Conservation (phyloP, 2,797 vertebrate species). For the Alca torda region DNA sequence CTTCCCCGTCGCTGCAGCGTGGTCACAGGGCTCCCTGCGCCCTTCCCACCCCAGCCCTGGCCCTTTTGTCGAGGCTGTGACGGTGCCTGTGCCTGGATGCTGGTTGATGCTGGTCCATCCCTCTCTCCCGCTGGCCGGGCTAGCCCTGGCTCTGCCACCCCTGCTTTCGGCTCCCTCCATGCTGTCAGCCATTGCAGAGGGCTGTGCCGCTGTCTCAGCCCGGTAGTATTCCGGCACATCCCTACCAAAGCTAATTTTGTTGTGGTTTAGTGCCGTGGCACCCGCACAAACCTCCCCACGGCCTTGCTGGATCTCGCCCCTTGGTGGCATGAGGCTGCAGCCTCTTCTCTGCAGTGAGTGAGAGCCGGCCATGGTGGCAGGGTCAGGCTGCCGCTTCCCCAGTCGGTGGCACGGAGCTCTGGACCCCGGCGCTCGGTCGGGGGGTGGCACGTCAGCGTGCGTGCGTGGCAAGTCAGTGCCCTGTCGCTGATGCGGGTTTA, state of each 20-base stretch:
- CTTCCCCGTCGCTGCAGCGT: not conserved
- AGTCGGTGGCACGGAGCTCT: not conserved
- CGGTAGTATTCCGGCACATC: not conserved
- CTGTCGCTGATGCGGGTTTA: accelerated
- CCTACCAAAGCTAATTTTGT: not conserved
- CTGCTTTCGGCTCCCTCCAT: not conserved
- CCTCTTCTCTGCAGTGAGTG: not conserved
- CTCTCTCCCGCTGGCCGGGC: not conserved
- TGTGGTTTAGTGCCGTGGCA: not conserved
- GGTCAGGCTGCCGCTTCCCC: not conserved
- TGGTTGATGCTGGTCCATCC: not conserved
- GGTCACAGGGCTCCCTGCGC: not conserved
- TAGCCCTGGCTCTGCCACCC: not conserved
- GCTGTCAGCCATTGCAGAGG: not conserved
- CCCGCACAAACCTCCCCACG: accelerated
- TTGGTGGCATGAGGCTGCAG: not conserved
- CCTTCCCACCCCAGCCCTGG: not conserved
- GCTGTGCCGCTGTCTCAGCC: not conserved
- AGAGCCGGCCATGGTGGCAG: accelerated
- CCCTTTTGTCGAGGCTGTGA: not conserved
- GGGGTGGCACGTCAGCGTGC: not conserved
- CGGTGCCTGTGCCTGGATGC: not conserved
- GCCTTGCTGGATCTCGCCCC: not conserved
- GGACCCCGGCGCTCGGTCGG: accelerated
- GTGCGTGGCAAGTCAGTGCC: no score